These are phyloP conservation scores for Hydroisotoma schaefferi DNA, from an alignment of 2,888 invertebrate species.

Conservation along the genomic window DNA sequence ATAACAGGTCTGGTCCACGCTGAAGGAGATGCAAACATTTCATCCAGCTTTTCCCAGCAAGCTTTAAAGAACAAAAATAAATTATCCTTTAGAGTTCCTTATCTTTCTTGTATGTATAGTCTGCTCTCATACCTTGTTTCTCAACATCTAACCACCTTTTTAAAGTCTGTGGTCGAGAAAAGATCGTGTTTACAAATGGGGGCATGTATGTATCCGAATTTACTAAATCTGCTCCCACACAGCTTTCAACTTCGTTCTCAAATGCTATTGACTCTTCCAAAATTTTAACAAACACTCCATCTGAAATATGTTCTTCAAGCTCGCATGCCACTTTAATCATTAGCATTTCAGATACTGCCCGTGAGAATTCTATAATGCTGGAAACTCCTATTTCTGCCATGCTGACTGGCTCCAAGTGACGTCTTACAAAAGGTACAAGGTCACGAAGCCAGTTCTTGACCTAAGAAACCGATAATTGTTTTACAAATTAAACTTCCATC, in stretches of 20 bases:
- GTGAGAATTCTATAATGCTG: slow-evolving; percentile 41
- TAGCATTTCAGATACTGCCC: slow-evolving; percentile 41
- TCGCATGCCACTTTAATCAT: slow-evolving; percentile 42
- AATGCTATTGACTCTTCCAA: slow-evolving; percentile 44
- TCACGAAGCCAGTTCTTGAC: slow-evolving; percentile 45
- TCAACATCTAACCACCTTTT: slow-evolving; percentile 43
- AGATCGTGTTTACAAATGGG: slow-evolving; percentile 43
- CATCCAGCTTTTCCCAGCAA: slow-evolving; percentile 44
- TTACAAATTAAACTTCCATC: slow-evolving; percentile 1
- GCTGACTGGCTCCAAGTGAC: slow-evolving; percentile 36
- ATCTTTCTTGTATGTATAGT: background rate
- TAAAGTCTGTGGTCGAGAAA: slow-evolving; percentile 43
- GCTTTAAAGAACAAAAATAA: slow-evolving; percentile 21
- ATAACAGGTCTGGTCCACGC: slow-evolving; percentile 45
- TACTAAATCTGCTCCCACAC: slow-evolving; percentile 26
- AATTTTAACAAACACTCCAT: slow-evolving; percentile 43
- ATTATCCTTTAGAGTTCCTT: background rate
- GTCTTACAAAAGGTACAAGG: slow-evolving; percentile 40
- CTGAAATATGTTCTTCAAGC: slow-evolving; percentile 30
- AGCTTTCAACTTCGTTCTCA: slow-evolving; percentile 42
- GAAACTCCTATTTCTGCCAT: slow-evolving; percentile 35
- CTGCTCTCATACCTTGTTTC: too few relatives aligned
- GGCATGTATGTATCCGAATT: slow-evolving; percentile 36
- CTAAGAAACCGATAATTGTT: slow-evolving; percentile 13
- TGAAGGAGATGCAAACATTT: slow-evolving; percentile 44